Percentiles rank a stretch among this genome's conserved stretches.
Evolutionary conservation across 1,140 invertebrate genomes (phyloP).

Genomic region (Telenomus remus): DNA sequence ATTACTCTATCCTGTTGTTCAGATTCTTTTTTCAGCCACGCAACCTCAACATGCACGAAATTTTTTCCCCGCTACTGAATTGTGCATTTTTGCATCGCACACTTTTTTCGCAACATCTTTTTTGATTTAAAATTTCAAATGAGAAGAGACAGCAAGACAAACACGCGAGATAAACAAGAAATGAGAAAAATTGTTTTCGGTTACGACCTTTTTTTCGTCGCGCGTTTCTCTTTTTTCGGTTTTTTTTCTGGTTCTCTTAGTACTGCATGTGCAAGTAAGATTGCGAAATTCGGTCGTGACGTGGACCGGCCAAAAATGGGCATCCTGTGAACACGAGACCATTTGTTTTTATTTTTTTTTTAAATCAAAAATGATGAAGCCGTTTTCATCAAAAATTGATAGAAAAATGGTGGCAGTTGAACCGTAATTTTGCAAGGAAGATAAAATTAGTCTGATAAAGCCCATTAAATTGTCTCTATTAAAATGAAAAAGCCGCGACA

Average conservation of each 20-base stretch:
- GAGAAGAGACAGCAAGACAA: no score
- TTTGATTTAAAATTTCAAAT: slow-evolving; percentile 4
- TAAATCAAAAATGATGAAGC: no score
- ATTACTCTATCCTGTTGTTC: slow-evolving; percentile 43
- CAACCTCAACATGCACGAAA: slow-evolving; percentile 35
- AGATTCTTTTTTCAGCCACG: slow-evolving; percentile 24
- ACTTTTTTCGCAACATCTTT: slow-evolving; percentile 21
- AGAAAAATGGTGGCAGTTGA: no score
- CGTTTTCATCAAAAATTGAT: no score
- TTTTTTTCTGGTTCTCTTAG: slow-evolving; percentile 18
- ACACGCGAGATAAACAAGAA: neutral
- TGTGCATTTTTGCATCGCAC: slow-evolving; percentile 10
- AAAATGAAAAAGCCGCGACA: no score
- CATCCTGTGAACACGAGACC: slow-evolving; percentile 10
- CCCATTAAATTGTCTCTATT: no score
- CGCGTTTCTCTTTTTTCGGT: neutral
- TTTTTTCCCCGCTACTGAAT: slow-evolving; percentile 16
- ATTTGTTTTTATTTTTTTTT: no score
- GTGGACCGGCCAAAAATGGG: slow-evolving; percentile 39
- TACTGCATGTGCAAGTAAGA: slow-evolving; percentile 6
- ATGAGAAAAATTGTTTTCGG: no score
- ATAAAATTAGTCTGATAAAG: no score
- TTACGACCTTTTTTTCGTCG: neutral
- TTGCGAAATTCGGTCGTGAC: slow-evolving; percentile 48
- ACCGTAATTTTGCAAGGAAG: no score